Base-by-base conservation (phyloP, 2,888 invertebrate genomes). In the Orthosia gothica region DNA sequence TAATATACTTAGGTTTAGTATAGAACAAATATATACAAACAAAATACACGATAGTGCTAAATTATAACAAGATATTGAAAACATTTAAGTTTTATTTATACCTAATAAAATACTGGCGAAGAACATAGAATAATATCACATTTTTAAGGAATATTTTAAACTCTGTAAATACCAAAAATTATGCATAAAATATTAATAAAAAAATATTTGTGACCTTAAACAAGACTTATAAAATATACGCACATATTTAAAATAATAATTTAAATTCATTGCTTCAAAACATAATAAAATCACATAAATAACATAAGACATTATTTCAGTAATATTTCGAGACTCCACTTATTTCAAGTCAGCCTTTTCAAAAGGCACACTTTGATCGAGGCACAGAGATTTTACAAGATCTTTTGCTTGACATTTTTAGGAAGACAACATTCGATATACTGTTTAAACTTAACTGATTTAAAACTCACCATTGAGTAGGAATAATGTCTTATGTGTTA, bases 101-200 rank as follows among this genome's bases (percentile, higher is more conserved):
- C 20, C 58, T 63, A 70, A 50, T 0, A 49, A 57, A 78, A 81
- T 78, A 78, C 77, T 81, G 81, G 52, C 26, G 57, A 40, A 45
- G 63, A 45, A 82, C 32, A 79, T 70, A 63, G 15, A 18, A 59
- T 70, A 82, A 64, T 80, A 82, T 80, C 83, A 80, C 83, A 71
- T 82, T 78, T 64, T 52, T 32, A 78, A 45, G 52, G 76, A 58
- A 67, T 78, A 12, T 66, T 81, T 50, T 26, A 32, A 59, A 73
- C 40, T 54, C 13, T 12, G 47, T 63, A 79, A 63, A 59, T 49
- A 72, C 49, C 40, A 80, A 63, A 52, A 57, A 52, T 16, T 3
- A 49, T 52, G 32, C 9, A 47, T 16, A 47, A 23, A 23, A 23
- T 57, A 18, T 59, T 40, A 76, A 0, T 0, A 3, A 45, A 13